Base-by-base conservation (phyloP, 2,797 vertebrate species). In the Rhinichthys osculus region DNA sequence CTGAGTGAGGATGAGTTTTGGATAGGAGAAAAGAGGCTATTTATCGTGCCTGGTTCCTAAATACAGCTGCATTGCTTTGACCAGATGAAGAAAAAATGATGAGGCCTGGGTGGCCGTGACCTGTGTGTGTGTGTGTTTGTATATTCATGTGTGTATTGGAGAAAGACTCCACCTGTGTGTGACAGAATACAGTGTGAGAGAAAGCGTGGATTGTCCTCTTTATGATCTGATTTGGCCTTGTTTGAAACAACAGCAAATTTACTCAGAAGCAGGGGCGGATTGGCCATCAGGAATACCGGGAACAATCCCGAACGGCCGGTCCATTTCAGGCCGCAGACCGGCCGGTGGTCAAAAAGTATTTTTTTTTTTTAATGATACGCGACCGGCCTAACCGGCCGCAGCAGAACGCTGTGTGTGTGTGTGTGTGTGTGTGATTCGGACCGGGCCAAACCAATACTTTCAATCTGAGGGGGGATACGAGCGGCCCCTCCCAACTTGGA, bases 171-270 rank as follows among this genome's bases (percentile, higher is more conserved):
- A 87, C 85, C 85, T 91, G 82, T 83, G 66, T 78, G 86, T 89
- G 79, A 54, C 90, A 88, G 92, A 93, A 92, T 92, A 92, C 83
- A 91, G 87, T 86, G 35, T 3, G 16, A 78, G 72, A 76, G 81
- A 89, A 87, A 88, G 89, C 57, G 80, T 76, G 88, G 91, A 82
- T 78, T 87, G 88, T 78, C 90, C 92, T 50, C n/a, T 19, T 72
- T 35, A 62, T 73, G 71, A 84, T 81, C 59, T 38, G 76, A 81
- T 71, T 62, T 66, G 83, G 70, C 42, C 42, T 19, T n/a, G 59
- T 30, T 69, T 59, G 35, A 73, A 17, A 44, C 50, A 84, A 57
- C 64, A 84, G 4, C n/a, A 42, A 70, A 33, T 81, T 78, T 67
- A 54, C 11, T 57, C 64, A 47, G 35, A 77, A n/a, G n/a, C n/a